Evolutionary conservation across 2,113 vertebrate species (phyloP).

Genomic region (Chionodraco myersi): DNA sequence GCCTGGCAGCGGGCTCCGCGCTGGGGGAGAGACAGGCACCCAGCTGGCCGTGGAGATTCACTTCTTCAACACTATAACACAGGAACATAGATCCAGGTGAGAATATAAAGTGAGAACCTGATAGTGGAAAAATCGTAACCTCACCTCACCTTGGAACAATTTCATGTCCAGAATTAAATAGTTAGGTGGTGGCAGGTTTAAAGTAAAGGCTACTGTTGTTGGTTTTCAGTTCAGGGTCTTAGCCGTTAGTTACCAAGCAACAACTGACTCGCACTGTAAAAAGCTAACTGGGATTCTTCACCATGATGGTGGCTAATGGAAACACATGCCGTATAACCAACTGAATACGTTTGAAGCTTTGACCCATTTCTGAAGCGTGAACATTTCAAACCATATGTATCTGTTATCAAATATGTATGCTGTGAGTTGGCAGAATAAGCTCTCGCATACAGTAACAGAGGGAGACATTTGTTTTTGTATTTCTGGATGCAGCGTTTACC

Average conservation of each 20-base stretch:
- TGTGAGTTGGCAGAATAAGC: background rate
- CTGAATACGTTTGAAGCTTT: slow-evolving; percentile 33
- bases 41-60: slow-evolving; percentile 48
- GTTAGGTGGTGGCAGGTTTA: slow-evolving; percentile 15
- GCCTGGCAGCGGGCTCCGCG: slow-evolving; percentile 76
- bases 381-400: slow-evolving; percentile 23
- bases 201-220: slow-evolving; percentile 41
- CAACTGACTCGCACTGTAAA: slow-evolving; percentile 59
- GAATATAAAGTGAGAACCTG: background rate
- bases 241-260: slow-evolving; percentile 79
- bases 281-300: slow-evolving; percentile 59
- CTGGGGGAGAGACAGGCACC: slow-evolving; percentile 50
- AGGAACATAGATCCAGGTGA: slow-evolving; percentile 18
- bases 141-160: slow-evolving; percentile 5
- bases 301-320: slow-evolving; percentile 45
- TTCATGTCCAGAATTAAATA: slow-evolving; percentile 4
- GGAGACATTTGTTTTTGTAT: background rate
- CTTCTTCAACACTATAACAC: slow-evolving; percentile 50
- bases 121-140: slow-evolving; percentile 1
- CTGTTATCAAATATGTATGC: slow-evolving; percentile 48
- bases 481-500: slow-evolving; percentile 70
- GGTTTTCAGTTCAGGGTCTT: slow-evolving; percentile 43
- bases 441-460: background rate
- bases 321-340: slow-evolving; percentile 17
- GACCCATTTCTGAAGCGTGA: slow-evolving; percentile 35